Base-by-base conservation (phyloP, 2,797 vertebrate genomes). In the Coendou prehensilis region DNA sequence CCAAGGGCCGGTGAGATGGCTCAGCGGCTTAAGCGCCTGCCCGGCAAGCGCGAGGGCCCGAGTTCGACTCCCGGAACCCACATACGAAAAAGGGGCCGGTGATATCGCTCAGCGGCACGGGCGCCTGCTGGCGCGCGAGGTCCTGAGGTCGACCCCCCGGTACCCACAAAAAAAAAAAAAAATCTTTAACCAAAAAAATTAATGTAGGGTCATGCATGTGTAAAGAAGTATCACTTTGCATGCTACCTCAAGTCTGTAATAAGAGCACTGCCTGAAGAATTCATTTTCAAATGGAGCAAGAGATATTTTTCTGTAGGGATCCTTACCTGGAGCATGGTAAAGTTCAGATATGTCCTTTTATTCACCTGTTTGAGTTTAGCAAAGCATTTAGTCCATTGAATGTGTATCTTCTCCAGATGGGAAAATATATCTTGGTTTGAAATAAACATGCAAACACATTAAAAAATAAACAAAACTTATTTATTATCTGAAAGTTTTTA, bases 131-230 rank as follows among this genome's bases (percentile, higher is more conserved):
- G n/a, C n/a, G n/a, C n/a, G n/a, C n/a, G n/a, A n/a, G n/a, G n/a
- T n/a, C n/a, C n/a, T n/a, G n/a, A n/a, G n/a, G n/a, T n/a, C n/a
- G n/a, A n/a, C n/a, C n/a, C n/a, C n/a, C n/a, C n/a, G n/a, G n/a
- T n/a, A n/a, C n/a, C n/a, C n/a, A n/a, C n/a, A n/a, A n/a, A n/a
- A n/a, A n/a, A n/a, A n/a, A n/a, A n/a, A n/a, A n/a, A n/a, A 96
- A 96, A 75, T 9, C 5, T 79, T 91, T 91, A 88, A 41, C 41
- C n/a, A 92, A 80, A 69, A 17, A 75, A 33, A 61, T 91, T 81
- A 91, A 92, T 59, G 18, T 28, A 37, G 22, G 15, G 30, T 82
- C 54, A 56, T 0, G 82, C 76, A 78, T 2, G 7, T 50, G 0
- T 54, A 75, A 73, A 71, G 10, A 9, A 37, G n/a, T 3, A 86